phyloP scores from a whole-genome alignment of 2,888 invertebrate genomes.

The Cataglyphis livida region DNA sequence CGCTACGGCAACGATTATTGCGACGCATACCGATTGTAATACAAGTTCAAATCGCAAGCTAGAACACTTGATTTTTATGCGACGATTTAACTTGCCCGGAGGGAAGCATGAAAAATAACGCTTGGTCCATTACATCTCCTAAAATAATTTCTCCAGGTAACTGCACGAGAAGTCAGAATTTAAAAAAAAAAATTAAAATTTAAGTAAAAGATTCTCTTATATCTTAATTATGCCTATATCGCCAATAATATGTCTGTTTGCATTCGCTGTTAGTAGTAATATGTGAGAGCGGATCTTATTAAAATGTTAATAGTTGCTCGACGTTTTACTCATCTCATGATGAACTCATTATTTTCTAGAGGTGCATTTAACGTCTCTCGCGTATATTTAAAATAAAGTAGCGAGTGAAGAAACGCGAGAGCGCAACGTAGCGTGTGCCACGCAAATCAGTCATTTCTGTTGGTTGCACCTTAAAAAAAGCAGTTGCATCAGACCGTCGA shows the following conservation, averaged over 20 bases:
- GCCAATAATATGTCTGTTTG: not conserved
- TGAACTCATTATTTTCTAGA: constrained; percentile 34
- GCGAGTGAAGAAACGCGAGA: not conserved
- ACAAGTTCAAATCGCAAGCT: constrained; percentile 47
- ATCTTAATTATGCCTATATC: not conserved
- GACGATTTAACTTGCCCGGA: constrained; percentile 13
- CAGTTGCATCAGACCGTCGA: constrained; percentile 5
- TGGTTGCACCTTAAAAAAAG: constrained; percentile 34
- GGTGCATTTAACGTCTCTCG: not conserved
- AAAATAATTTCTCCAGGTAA: constrained; percentile 20
- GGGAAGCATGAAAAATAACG: not conserved
- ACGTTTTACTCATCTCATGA: constrained; percentile 32
- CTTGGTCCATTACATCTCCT: constrained; percentile 1
- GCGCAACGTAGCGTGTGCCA: constrained; percentile 40
- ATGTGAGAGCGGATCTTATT: constrained; percentile 2
- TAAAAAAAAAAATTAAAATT: not conserved
- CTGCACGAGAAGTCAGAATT: not conserved
- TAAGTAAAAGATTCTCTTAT: not conserved
- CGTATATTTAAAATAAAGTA: constrained; percentile 44
- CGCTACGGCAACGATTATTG: constrained; percentile 49
- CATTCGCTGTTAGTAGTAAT: not conserved
- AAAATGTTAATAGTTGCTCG: constrained; percentile 12
- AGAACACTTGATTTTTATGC: constrained; percentile 38
- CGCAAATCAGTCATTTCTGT: constrained; percentile 50
- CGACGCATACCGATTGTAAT: constrained; percentile 36